Percentiles rank a stretch among this genome's conserved stretches.
These are phyloP conservation scores for Nematopogon swammerdamellus DNA, from an alignment of 2,888 invertebrate genomes.

Conservation along the genomic window DNA sequence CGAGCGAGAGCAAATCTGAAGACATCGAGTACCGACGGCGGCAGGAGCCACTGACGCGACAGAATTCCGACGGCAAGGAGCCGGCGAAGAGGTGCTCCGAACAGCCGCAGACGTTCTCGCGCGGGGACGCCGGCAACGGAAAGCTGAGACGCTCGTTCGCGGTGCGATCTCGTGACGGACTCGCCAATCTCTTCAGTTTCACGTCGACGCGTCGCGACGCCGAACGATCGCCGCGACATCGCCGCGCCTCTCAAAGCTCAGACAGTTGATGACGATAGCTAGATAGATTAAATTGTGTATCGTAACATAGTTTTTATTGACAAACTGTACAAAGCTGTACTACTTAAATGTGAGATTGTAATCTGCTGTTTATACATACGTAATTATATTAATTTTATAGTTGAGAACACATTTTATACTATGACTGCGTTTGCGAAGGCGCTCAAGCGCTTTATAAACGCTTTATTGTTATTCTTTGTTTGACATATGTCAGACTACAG, in stretches of 20 bases:
- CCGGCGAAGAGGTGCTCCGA: constrained; percentile 22
- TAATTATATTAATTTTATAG: too few species aligned
- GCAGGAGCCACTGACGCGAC: not conserved
- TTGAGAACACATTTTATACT: too few species aligned
- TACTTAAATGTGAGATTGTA: too few species aligned
- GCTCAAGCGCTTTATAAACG: too few species aligned
- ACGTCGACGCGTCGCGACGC: constrained; percentile 18
- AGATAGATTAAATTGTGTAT: too few species aligned
- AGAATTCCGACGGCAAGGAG: not conserved
- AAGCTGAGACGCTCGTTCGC: constrained; percentile 43
- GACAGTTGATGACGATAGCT: not conserved
- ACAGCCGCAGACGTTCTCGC: constrained; percentile 31
- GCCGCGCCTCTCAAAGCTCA: not conserved
- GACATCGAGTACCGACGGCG: constrained; percentile 7
- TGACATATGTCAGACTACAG: too few species aligned
- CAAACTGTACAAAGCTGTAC: too few species aligned
- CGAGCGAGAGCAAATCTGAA: not conserved
- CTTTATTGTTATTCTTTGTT: too few species aligned
- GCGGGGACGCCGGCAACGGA: constrained; percentile 32
- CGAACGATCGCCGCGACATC: not conserved
- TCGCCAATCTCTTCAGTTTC: constrained; percentile 40
- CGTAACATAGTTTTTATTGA: too few species aligned
- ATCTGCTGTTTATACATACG: too few species aligned
- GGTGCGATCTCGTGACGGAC: constrained; percentile 42
- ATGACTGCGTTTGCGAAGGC: too few species aligned